These are phyloP conservation scores for Thera obeliscata DNA, from an alignment of 2,888 invertebrate species.

Conservation along the genomic window DNA sequence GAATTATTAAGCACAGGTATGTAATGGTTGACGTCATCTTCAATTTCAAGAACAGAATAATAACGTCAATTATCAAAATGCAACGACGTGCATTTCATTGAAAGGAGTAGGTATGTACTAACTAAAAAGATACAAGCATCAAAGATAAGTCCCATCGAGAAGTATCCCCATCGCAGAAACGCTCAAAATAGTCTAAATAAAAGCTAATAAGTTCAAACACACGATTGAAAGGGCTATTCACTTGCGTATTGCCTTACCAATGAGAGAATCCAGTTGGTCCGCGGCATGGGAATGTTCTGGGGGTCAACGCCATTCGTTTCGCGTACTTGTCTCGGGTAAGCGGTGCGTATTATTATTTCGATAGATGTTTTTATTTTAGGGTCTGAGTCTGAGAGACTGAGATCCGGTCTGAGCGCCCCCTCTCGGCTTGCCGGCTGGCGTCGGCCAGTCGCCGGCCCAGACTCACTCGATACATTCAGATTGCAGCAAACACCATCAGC, in stretches of 20 bases:
- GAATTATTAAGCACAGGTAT: no score
- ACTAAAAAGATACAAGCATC: not conserved
- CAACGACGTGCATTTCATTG: no score
- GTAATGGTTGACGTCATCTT: no score
- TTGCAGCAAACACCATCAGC: slow-evolving; percentile 6
- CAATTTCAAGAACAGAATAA: no score
- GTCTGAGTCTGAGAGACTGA: slow-evolving; percentile 77
- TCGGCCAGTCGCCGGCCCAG: slow-evolving; percentile 39
- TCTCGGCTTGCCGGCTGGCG: slow-evolving; percentile 25
- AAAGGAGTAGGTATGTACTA: no score
- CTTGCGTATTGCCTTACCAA: slow-evolving; percentile 70
- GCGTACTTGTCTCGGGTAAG: slow-evolving; percentile 80
- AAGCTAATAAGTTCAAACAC: slow-evolving; percentile 78
- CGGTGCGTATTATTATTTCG: slow-evolving; percentile 83
- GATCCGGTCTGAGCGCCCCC: slow-evolving; percentile 82
- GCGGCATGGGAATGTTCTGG: slow-evolving; percentile 80
- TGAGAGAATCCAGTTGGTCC: slow-evolving; percentile 78
- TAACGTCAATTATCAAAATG: no score
- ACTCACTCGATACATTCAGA: slow-evolving; percentile 45
- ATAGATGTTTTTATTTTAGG: slow-evolving; percentile 84
- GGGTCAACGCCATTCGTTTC: slow-evolving; percentile 83
- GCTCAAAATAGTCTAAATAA: slow-evolving; percentile 68
- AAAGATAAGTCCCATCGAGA: slow-evolving; percentile 20
- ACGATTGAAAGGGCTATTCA: slow-evolving; percentile 76
- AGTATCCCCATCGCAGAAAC: slow-evolving; percentile 65